A percentile compares a stretch with the other conserved stretches of the same genome.
These are phyloP conservation scores for Drosophila sp. DNA, from an alignment of 1,140 invertebrate genomes.

Conservation along the genomic window DNA sequence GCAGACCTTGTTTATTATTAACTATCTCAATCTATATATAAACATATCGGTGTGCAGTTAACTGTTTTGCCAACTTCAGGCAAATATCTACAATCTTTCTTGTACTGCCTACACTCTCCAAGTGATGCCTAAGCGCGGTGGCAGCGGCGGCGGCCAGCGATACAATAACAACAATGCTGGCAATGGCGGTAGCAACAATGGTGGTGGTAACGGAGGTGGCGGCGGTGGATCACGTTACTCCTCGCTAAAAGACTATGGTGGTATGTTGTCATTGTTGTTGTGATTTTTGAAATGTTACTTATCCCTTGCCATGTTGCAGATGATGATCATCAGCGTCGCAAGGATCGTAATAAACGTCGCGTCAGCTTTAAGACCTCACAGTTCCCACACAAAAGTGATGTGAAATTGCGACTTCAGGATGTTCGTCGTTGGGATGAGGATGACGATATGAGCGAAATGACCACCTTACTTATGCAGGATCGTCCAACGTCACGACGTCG, in stretches of 20 bases:
- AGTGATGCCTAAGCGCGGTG: slow-evolving; percentile 73
- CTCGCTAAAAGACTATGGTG: slow-evolving; percentile 65
- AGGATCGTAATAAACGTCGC: slow-evolving; percentile 73
- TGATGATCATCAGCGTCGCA: slow-evolving; percentile 69
- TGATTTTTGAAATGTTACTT: not conserved
- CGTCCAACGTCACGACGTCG: slow-evolving; percentile 58
- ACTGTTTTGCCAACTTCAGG: not conserved
- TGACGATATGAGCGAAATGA: slow-evolving; percentile 74
- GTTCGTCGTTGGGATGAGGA: slow-evolving; percentile 80
- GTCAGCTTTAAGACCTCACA: slow-evolving; percentile 79
- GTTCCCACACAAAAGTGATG: slow-evolving; percentile 57
- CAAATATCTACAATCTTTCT: not conserved
- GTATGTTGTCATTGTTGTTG: slow-evolving; percentile 26
- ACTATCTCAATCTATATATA: not conserved
- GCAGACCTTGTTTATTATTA: slow-evolving; percentile 23
- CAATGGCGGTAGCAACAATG: slow-evolving; percentile 41
- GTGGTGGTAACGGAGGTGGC: slow-evolving; percentile 51
- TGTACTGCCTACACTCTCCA: not conserved
- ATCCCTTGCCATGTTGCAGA: not conserved
- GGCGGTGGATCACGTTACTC: slow-evolving; percentile 63
- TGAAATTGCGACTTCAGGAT: slow-evolving; percentile 67
- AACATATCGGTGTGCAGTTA: not conserved
- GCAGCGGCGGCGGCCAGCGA: slow-evolving; percentile 50
- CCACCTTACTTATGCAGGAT: slow-evolving; percentile 52
- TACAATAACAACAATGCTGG: slow-evolving; percentile 67